phyloP scores from a whole-genome alignment of 2,113 vertebrate genomes.

The Australoheros scitulus region DNA sequence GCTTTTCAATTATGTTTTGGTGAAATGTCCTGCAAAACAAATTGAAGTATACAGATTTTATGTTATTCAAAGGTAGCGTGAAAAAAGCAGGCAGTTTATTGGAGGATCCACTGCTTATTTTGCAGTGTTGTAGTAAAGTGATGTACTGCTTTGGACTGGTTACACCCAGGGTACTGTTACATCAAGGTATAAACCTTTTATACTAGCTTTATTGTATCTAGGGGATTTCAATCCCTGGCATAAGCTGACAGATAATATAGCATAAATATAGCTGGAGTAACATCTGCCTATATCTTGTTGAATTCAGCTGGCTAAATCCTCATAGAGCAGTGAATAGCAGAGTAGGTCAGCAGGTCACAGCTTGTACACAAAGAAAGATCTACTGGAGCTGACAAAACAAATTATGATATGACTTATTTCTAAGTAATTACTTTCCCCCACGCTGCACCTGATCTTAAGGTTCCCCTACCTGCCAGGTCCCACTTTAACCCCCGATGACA shows the following conservation, averaged over 20 bases:
- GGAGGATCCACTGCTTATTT: background rate
- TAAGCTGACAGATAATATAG: no score
- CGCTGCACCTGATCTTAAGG: background rate
- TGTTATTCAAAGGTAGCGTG: no score
- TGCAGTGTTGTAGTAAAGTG: background rate
- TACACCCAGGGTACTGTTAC: background rate
- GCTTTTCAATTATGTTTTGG: background rate
- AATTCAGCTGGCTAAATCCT: background rate
- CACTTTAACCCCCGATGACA: constrained; percentile 1
- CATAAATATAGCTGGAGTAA: background rate
- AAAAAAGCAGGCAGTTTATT: background rate
- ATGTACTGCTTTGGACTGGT: background rate
- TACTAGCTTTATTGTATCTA: background rate
- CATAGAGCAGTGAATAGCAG: background rate
- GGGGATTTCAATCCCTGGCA: no score
- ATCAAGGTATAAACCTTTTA: background rate
- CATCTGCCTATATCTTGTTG: background rate
- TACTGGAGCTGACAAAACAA: background rate
- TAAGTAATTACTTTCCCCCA: background rate
- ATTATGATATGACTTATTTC: background rate
- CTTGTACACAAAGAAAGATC: background rate
- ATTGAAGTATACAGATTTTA: no score
- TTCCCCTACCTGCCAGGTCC: background rate
- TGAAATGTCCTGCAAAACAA: background rate
- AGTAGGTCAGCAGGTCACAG: background rate